These are phyloP conservation scores for Dasypolia templi DNA, from an alignment of 2,888 invertebrate species.

Conservation along the genomic window DNA sequence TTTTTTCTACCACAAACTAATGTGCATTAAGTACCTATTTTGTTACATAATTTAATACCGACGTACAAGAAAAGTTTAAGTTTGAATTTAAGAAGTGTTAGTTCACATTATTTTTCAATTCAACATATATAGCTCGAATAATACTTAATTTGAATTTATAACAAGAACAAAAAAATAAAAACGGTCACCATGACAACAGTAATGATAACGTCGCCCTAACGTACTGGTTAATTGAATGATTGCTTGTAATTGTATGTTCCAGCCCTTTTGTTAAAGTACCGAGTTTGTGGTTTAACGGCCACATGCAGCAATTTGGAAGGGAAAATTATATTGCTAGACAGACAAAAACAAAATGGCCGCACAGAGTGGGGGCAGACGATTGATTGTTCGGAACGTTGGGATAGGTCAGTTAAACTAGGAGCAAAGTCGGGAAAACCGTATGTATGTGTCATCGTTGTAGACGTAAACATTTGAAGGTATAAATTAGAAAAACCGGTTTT, in stretches of 20 bases:
- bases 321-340: slow-evolving; percentile 55
- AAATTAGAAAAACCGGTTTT: slow-evolving; percentile 30
- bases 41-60: slow-evolving; percentile 31
- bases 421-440: slow-evolving; percentile 32
- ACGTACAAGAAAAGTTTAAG: slow-evolving; percentile 6
- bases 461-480: neutral
- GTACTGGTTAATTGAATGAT: slow-evolving; percentile 82
- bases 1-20: slow-evolving; percentile 39
- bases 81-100: neutral
- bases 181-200: slow-evolving; percentile 68
- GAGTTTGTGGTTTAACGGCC: slow-evolving; percentile 80
- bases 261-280: slow-evolving; percentile 75
- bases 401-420: slow-evolving; percentile 61
- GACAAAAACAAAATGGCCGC: slow-evolving; percentile 38
- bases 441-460: slow-evolving; percentile 23
- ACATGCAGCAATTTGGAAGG: slow-evolving; percentile 61
- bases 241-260: slow-evolving; percentile 77
- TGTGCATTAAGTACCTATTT: slow-evolving; percentile 26
- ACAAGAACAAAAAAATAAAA: slow-evolving; percentile 31
- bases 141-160: slow-evolving; percentile 37
- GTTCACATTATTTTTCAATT: slow-evolving; percentile 21
- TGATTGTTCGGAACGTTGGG: slow-evolving; percentile 48
- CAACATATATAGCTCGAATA: slow-evolving; percentile 25
- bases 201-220: slow-evolving; percentile 69
- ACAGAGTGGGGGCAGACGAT: slow-evolving; percentile 22